Conservation (phyloP, 2,113 vertebrate genomes). For the Coptodon rendalli region DNA sequence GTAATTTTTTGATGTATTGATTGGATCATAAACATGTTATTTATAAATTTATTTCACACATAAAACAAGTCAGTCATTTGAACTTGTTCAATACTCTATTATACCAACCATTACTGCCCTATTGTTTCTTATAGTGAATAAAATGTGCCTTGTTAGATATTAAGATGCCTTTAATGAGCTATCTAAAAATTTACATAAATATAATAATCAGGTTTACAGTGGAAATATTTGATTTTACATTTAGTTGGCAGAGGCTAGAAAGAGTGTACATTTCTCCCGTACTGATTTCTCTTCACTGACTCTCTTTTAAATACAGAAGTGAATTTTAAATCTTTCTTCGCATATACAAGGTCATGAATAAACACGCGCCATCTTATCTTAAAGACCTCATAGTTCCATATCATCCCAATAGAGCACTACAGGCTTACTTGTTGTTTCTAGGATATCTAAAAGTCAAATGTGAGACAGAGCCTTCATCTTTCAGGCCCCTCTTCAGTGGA, state of each 20-base stretch:
- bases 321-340: neutral
- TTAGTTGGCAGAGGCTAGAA: neutral
- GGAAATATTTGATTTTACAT: neutral
- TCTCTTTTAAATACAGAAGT: neutral
- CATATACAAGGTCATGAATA: neutral
- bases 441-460: neutral
- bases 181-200: neutral
- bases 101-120: neutral
- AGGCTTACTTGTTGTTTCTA: neutral
- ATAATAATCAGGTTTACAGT: neutral
- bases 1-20: neutral
- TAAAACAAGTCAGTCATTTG: neutral
- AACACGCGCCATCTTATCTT: neutral
- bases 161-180: neutral
- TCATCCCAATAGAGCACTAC: neutral
- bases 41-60: neutral
- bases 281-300: neutral
- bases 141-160: neutral
- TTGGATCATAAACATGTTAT: neutral
- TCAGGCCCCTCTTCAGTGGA: neutral
- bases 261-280: neutral
- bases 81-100: neutral
- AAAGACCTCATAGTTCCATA: neutral
- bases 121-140: neutral
- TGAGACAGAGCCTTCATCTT: neutral